Evolutionary conservation across 2,888 invertebrate genomes (phyloP).

Genomic region (Pseudeuparius sepicola): DNA sequence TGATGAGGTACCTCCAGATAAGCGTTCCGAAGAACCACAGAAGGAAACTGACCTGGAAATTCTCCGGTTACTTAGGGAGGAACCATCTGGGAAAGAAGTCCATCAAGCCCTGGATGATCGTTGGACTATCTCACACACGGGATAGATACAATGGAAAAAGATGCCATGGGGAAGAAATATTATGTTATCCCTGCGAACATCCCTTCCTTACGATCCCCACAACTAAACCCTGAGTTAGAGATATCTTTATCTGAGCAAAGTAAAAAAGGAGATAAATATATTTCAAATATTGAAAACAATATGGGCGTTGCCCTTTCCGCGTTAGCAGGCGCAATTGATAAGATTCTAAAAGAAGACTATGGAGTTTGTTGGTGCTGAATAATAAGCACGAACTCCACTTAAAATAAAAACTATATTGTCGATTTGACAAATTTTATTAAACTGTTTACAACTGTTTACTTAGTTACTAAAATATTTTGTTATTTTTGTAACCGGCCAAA

Average conservation of each 20-base stretch:
- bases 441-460: too few species aligned
- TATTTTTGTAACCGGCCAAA: too few species aligned
- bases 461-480: too few species aligned
- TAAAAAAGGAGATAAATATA: constrained; percentile 12
- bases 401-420: too few species aligned
- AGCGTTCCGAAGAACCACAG: too few species aligned
- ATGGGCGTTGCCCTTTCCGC: constrained; percentile 4
- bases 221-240: constrained; percentile 11
- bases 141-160: too few species aligned
- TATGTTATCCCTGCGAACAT: constrained; percentile 5
- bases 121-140: too few species aligned
- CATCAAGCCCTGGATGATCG: constrained; percentile 8
- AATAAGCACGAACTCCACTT: too few species aligned
- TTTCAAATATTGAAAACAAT: constrained; percentile 6
- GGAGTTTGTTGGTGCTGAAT: too few species aligned
- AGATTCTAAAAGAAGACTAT: too few species aligned
- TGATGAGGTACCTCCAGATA: too few species aligned
- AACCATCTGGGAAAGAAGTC: constrained; percentile 7
- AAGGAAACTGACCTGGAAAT: constrained; percentile 5
- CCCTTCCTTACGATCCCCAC: constrained; percentile 6
- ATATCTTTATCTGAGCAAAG: constrained; percentile 1
- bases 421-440: too few species aligned
- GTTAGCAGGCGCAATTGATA: constrained; percentile 1
- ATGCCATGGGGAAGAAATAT: constrained; percentile 7
- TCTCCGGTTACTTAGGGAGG: constrained; percentile 7